Base-by-base conservation (phyloP, 2,888 invertebrate species). In the Drosophila stalkeri region DNA sequence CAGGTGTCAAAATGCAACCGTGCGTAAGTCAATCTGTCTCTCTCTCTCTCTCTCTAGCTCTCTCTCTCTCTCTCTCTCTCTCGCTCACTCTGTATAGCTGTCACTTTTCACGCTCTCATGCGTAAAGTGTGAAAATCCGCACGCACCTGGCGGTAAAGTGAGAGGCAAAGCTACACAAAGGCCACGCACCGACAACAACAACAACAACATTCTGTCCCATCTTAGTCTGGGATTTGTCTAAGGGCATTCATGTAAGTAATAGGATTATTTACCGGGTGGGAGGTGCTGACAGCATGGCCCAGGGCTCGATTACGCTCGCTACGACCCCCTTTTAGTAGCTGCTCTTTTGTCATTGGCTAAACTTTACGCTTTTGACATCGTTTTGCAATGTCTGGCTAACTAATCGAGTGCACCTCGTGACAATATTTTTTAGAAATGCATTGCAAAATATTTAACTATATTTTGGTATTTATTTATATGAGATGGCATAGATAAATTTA, bases 41-140 rank as follows among this genome's bases (percentile, higher is more conserved):
- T 18, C 43, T 18, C 18, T 43, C 43, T n/a, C 39, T 43, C 9
- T 43, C 11, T n/a, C 14, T 35, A 31, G n/a, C 37, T 14, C 27
- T 12, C 27, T 9, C 41, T 8, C 23, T 0, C 14, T 11, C n/a
- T n/a, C 27, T 16, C 27, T 6, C 18, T 2, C 20, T 20, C 52
- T 44, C 5, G 12, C 47, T n/a, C 51, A 11, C 35, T 5, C 33
- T 14, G n/a, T 31, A 6, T 27, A 5, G 37, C 44, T 57, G 54
- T 46, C 23, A 39, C 12, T 20, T 20, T n/a, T 46, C 39, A 18
- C 35, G 35, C 54, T 49, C 14, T 83, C 84, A 82, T 87, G 84
- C 84, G 86, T 86, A 72, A 81, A 75, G 85, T 85, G 89, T 83
- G 85, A 85, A 88, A 85, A 85, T 88, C 75, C 73, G 68, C 72